Percentiles rank a stretch among this genome's conserved stretches.
Evolutionary conservation across 2,888 invertebrate genomes (phyloP).

Genomic region (Celastrina argiolus): DNA sequence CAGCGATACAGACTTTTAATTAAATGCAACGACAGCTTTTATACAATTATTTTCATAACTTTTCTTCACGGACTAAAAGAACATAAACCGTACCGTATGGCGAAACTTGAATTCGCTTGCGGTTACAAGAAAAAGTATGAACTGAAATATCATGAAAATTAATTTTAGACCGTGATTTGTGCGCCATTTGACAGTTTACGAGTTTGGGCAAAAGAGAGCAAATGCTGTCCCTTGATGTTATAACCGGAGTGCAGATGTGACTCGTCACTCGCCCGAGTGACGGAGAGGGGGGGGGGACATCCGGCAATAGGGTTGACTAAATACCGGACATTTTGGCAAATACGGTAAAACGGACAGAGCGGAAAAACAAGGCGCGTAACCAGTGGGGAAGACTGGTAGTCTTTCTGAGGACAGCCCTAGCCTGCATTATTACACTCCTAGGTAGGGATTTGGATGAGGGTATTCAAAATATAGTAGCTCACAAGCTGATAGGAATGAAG

Average conservation of each 20-base stretch:
- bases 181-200: not conserved
- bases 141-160: not conserved
- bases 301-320: constrained; percentile 29
- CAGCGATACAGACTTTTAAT: not conserved
- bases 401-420: too few species aligned
- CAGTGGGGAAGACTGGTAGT: too few species aligned
- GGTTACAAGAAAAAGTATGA: not conserved
- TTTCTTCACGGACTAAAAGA: not conserved
- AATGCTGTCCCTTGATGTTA: constrained; percentile 29
- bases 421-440: too few species aligned
- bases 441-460: too few species aligned
- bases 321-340: not conserved
- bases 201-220: constrained; percentile 12
- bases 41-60: not conserved
- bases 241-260: constrained; percentile 36
- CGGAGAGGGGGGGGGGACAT: constrained; percentile 29
- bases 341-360: too few species aligned
- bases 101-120: not conserved
- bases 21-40: constrained; percentile 5
- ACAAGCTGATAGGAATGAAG: too few species aligned
- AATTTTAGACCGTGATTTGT: not conserved
- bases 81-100: not conserved
- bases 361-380: too few species aligned
- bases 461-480: too few species aligned
- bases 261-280: constrained; percentile 34